Evolutionary conservation across 1,140 invertebrate genomes (phyloP).

Genomic region (Ridgeia piscesae): DNA sequence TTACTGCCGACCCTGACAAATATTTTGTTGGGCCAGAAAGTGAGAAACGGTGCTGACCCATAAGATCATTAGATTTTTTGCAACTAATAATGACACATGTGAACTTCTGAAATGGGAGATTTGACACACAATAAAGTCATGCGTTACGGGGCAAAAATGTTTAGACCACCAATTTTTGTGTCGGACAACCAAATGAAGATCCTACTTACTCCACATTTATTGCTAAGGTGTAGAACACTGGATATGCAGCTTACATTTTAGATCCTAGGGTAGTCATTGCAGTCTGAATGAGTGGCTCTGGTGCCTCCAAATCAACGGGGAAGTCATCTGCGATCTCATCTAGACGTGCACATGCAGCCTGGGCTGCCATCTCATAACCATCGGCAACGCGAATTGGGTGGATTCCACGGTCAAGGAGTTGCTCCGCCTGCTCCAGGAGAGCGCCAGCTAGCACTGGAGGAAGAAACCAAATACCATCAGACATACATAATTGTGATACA

Average conservation of each 20-base stretch:
- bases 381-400: constrained; percentile 99
- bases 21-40: too few relatives aligned
- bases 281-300: constrained; percentile 85
- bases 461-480: background rate
- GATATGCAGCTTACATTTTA: constrained; percentile 77
- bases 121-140: too few relatives aligned
- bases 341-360: constrained; percentile 82
- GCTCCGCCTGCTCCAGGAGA: constrained; percentile 91
- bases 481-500: background rate
- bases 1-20: too few relatives aligned
- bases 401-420: constrained; percentile 92
- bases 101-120: too few relatives aligned
- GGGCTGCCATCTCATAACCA: constrained; percentile 96
- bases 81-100: too few relatives aligned
- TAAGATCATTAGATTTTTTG: too few relatives aligned
- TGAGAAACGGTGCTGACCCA: too few relatives aligned
- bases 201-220: too few relatives aligned
- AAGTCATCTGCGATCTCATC: constrained; percentile 88
- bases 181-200: too few relatives aligned
- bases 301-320: constrained; percentile 77
- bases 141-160: too few relatives aligned
- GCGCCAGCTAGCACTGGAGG: constrained; percentile 78
- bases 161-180: too few relatives aligned
- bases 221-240: background rate
- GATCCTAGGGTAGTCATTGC: constrained; percentile 98